Base-by-base conservation (phyloP, 1,140 invertebrate species). In the Meteorus sp. region DNA sequence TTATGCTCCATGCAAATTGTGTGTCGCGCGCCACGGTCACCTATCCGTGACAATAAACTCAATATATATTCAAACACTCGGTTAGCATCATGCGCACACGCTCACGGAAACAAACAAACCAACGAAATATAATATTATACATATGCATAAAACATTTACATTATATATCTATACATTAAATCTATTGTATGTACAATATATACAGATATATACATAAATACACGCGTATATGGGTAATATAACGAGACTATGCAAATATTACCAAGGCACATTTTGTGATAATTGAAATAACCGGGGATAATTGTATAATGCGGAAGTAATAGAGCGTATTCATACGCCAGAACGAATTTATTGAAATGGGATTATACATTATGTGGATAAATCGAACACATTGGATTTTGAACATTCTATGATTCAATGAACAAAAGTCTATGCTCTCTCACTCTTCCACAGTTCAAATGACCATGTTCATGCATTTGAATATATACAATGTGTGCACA, bases 311-410 rank as follows among this genome's bases (percentile, higher is more conserved):
- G 50, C 29, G 54, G 3, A 58, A 58, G 43, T 55, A 55, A 59
- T 62, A 54, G 29, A 59, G 44, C 51, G 51, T 58, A 59, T 62
- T 58, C 50, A 55, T 57, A 39, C 53, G 56, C 43, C 53, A 52
- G 29, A 43, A 17, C 19, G 19, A 60, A 55, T 52, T 60, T 57
- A 59, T 63, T 53, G 19, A 29, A 35, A 56, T 51, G 59, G 58
- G 48, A 52, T 53, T 44, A 29, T 47, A 33, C 60, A 23, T 51
- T 52, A 43, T 53, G 50, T 59, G 53, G 45, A 45, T 19, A 54
- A 52, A 65, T 44, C 31, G 37, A 44, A 44, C 51, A 56, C 53
- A 57, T 59, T 62, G 61, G 25, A 51, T 59, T 37, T n/a, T 50
- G 22, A 13, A 45, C 22, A 39, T 13, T 29, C 52, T 29, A 43